phyloP scores from a whole-genome alignment of 2,113 vertebrate genomes.

The Thomomys bottae region DNA sequence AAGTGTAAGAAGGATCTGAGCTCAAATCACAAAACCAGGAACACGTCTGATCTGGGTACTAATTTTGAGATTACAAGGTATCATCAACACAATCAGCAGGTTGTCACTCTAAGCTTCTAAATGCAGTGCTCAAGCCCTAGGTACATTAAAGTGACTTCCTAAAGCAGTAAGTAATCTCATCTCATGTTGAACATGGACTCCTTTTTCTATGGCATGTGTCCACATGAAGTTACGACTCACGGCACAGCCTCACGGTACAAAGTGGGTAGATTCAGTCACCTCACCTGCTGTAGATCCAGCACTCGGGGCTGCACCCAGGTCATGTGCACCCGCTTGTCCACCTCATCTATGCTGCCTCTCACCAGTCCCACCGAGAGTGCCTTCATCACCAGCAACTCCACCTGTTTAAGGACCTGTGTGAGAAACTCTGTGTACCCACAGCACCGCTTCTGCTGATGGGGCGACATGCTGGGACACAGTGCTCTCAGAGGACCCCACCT shows the following conservation, averaged over 20 bases:
- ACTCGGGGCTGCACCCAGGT: conserved; percentile 98
- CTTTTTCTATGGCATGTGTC: not conserved
- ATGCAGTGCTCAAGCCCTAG: conserved; percentile 21
- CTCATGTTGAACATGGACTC: not conserved
- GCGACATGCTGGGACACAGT: not conserved
- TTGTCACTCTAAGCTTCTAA: conserved; percentile 32
- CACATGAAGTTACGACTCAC: not conserved
- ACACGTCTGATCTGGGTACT: not conserved
- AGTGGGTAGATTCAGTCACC: conserved; percentile 4
- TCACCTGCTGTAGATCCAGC: conserved; percentile 95
- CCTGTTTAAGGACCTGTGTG: conserved; percentile 82
- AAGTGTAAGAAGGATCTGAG: not conserved
- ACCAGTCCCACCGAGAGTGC: conserved; percentile 96
- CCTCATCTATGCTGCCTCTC: conserved; percentile 97
- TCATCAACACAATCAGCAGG: not conserved
- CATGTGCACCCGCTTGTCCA: conserved; percentile 97
- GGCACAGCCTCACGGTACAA: not conserved
- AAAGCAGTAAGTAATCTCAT: not conserved
- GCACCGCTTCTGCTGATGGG: not conserved
- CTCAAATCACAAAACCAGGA: conserved; percentile 40
- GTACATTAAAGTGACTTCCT: not conserved
- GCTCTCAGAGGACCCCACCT: not conserved
- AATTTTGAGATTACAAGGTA: conserved; percentile 59
- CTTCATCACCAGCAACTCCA: conserved; percentile 99
- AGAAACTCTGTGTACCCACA: not conserved